These are phyloP conservation scores for Dromaius novaehollandiae DNA, from an alignment of 2,113 vertebrate genomes.

Conservation along the genomic window DNA sequence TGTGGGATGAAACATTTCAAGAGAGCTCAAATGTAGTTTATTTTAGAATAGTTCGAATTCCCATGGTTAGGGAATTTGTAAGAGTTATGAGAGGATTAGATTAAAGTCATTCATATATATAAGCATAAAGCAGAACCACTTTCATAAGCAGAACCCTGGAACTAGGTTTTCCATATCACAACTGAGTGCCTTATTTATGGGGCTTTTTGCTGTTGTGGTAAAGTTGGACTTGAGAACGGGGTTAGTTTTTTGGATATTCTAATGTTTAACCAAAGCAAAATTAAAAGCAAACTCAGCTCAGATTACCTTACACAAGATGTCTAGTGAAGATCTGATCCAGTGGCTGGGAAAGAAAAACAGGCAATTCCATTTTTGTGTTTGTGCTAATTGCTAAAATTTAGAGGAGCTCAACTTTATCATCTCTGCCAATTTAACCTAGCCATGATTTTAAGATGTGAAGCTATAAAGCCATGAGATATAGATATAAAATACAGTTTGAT, in stretches of 20 bases:
- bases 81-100: background rate
- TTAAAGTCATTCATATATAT: background rate
- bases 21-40: background rate
- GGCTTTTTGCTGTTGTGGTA: background rate
- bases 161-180: background rate
- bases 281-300: background rate
- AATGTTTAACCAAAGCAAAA: background rate
- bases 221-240: background rate
- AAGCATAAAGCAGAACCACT: too few species aligned
- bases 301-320: background rate
- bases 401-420: background rate
- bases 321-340: background rate
- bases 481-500: background rate
- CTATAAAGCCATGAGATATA: background rate
- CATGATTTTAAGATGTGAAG: background rate
- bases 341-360: background rate
- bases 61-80: background rate
- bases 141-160: background rate
- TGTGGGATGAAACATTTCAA: background rate
- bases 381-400: background rate
- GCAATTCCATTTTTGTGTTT: background rate
- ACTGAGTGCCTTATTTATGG: background rate
- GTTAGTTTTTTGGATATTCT: background rate
- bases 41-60: background rate
- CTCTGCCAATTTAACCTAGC: background rate